These are phyloP conservation scores for Ruditapes philippinarum DNA, from an alignment of 1,140 invertebrate genomes.

Conservation along the genomic window DNA sequence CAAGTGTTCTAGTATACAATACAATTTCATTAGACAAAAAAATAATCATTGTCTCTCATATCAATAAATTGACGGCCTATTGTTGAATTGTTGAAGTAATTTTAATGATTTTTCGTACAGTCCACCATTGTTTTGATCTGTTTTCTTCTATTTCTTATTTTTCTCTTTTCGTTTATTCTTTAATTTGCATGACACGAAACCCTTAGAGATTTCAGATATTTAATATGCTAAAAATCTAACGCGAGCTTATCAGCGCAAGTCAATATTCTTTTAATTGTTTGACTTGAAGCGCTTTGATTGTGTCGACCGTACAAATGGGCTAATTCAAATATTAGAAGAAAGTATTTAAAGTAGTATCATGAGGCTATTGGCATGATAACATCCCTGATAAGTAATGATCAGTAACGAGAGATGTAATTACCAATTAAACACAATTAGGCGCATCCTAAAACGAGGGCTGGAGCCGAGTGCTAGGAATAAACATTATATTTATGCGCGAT, in stretches of 20 bases:
- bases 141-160: too few species aligned
- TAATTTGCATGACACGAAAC: not conserved
- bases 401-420: constrained; percentile 58
- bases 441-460: not conserved
- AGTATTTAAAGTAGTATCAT: constrained; percentile 51
- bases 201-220: not conserved
- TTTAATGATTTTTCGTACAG: too few species aligned
- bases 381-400: constrained; percentile 50
- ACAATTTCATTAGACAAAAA: too few species aligned
- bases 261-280: not conserved
- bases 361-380: constrained; percentile 56
- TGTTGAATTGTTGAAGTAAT: too few species aligned
- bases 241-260: not conserved
- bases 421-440: constrained; percentile 50
- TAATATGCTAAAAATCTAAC: not conserved
- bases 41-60: too few species aligned
- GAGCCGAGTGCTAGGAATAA: not conserved
- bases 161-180: too few species aligned
- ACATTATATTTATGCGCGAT: too few species aligned
- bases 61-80: too few species aligned
- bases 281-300: not conserved
- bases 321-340: constrained; percentile 43
- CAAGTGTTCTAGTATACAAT: too few species aligned
- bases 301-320: not conserved
- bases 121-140: too few species aligned